phyloP scores from a whole-genome alignment of 2,113 vertebrate species.

The Acanthochromis polyacanthus region DNA sequence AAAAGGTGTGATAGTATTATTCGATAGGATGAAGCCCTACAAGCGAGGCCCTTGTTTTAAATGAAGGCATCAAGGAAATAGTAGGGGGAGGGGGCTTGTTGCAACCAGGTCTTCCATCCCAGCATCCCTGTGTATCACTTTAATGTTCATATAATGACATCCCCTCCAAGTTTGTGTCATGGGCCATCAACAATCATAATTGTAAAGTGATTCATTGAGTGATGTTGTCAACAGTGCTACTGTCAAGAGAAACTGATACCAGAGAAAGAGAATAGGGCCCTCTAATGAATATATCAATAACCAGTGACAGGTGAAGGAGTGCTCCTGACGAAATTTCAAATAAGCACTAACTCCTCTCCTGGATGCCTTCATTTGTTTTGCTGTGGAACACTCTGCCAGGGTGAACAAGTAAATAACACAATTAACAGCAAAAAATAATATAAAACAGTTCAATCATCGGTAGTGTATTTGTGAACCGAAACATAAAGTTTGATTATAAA shows the following conservation, averaged over 20 bases:
- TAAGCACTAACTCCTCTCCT: conserved; percentile 82
- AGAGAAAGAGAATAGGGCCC: conserved; percentile 82
- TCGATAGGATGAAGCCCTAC: conserved; percentile 50
- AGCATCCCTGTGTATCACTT: conserved; percentile 85
- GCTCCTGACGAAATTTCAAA: conserved; percentile 82
- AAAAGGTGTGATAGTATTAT: conserved; percentile 35
- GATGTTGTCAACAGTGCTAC: conserved; percentile 86
- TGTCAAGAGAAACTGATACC: conserved; percentile 88
- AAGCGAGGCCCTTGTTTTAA: conserved; percentile 56
- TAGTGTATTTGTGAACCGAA: not conserved
- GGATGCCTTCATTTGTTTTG: conserved; percentile 81
- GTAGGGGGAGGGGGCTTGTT: conserved; percentile 58
- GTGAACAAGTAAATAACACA: conserved; percentile 50
- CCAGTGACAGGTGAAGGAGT: conserved; percentile 87
- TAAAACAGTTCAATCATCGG: not conserved
- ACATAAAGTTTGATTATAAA: too few relatives aligned
- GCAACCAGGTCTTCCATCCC: conserved; percentile 73
- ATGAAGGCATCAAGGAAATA: conserved; percentile 67
- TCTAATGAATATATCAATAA: conserved; percentile 91
- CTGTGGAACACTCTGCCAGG: conserved; percentile 51
- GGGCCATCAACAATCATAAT: conserved; percentile 91
- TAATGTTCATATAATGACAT: conserved; percentile 89
- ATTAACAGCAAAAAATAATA: conserved; percentile 56
- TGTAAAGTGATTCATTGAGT: conserved; percentile 90
- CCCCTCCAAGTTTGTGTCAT: conserved; percentile 87